Evolutionary conservation across 1,140 invertebrate species (phyloP).

Genomic region (Luehdorfia chinensis): DNA sequence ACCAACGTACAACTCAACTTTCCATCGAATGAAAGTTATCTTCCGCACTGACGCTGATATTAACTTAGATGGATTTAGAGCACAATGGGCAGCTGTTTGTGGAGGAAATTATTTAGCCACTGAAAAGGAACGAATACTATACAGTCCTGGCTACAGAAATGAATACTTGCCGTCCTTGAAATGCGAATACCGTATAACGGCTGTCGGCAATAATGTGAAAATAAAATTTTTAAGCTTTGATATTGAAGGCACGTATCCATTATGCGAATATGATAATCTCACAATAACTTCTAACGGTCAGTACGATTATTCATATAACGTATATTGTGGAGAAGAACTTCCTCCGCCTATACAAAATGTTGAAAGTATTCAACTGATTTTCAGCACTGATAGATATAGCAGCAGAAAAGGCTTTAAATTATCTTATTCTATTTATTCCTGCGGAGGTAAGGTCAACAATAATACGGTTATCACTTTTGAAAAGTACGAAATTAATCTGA

Average conservation of each 20-base stretch:
- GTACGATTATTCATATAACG: constrained; percentile 27
- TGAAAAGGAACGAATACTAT: constrained; percentile 74
- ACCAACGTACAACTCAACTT: constrained; percentile 79
- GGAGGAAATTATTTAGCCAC: constrained; percentile 83
- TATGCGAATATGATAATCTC: constrained; percentile 57
- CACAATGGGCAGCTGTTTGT: constrained; percentile 80
- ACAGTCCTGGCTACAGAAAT: constrained; percentile 85
- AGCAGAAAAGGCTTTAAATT: constrained; percentile 76
- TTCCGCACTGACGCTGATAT: constrained; percentile 83
- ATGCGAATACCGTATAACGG: constrained; percentile 84
- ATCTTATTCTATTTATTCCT: constrained; percentile 68
- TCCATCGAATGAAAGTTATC: constrained; percentile 81
- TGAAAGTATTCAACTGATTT: constrained; percentile 34
- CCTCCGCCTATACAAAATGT: constrained; percentile 28
- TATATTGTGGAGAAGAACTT: constrained; percentile 46
- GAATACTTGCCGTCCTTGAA: constrained; percentile 78
- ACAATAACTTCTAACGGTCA: constrained; percentile 27
- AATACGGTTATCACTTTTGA: constrained; percentile 60
- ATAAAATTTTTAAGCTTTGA: constrained; percentile 5
- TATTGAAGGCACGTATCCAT: constrained; percentile 19
- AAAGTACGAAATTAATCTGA: constrained; percentile 71
- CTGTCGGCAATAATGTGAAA: constrained; percentile 33
- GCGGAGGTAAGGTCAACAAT: constrained; percentile 72
- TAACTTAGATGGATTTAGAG: constrained; percentile 86
- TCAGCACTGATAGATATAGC: constrained; percentile 66